Conservation (phyloP, 2,888 invertebrate species). For the Mythimna loreyi region DNA sequence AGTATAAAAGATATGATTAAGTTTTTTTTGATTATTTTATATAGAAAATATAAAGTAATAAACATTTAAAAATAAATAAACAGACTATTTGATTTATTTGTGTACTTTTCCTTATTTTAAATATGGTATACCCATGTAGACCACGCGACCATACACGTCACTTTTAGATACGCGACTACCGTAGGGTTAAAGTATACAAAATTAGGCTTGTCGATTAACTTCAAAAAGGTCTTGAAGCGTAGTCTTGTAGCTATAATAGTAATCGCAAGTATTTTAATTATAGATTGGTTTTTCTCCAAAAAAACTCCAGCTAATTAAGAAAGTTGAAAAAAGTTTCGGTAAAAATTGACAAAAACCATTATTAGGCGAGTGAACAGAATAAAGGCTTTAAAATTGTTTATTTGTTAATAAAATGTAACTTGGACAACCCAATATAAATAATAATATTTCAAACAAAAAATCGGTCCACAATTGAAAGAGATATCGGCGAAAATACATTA, state of each 20-base stretch:
- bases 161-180: too few species aligned
- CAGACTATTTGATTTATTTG: too few species aligned
- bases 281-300: not conserved
- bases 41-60: too few species aligned
- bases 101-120: too few species aligned
- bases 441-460: not conserved
- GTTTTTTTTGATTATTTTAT: too few species aligned
- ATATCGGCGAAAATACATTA: too few species aligned
- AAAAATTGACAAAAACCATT: not conserved
- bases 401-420: not conserved
- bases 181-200: not conserved
- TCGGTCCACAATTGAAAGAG: too few species aligned
- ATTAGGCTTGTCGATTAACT: not conserved
- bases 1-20: too few species aligned
- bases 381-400: not conserved
- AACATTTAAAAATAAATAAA: too few species aligned
- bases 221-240: conserved; percentile 11
- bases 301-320: not conserved
- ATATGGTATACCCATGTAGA: too few species aligned
- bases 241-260: conserved; percentile 7
- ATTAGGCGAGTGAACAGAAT: not conserved
- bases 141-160: too few species aligned
- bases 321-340: not conserved
- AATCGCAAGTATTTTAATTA: conserved; percentile 3
- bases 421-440: not conserved